A percentile compares a stretch with the other conserved stretches of the same genome.
Evolutionary conservation across 2,888 invertebrate genomes (phyloP).

Genomic region (Cerastis leucographa): DNA sequence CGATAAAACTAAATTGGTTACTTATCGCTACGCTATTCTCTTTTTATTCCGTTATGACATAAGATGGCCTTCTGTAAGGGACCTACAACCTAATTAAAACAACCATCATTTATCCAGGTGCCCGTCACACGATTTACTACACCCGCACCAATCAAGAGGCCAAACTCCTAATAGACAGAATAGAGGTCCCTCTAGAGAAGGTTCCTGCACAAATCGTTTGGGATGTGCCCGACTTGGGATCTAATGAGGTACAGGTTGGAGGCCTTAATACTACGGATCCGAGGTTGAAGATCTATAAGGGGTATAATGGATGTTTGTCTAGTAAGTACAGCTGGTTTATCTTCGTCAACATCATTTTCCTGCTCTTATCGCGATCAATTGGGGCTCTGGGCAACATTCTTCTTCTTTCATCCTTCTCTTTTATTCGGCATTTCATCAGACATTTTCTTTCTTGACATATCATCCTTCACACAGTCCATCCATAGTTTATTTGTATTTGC

Average conservation of each 20-base stretch:
- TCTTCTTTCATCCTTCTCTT: no score
- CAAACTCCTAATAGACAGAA: constrained; percentile 94
- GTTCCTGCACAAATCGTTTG: constrained; percentile 93
- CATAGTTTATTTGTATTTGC: neutral
- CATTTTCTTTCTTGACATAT: neutral
- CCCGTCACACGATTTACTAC: constrained; percentile 94
- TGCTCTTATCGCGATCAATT: no score
- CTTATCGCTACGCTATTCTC: neutral
- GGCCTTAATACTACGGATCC: constrained; percentile 96
- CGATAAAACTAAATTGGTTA: neutral
- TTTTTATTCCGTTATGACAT: neutral
- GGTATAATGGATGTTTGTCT: constrained; percentile 97
- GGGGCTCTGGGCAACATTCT: no score
- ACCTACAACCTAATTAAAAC: neutral
- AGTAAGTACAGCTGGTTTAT: constrained; percentile 91
- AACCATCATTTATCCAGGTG: constrained; percentile 85
- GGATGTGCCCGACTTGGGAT: constrained; percentile 92
- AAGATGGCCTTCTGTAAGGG: neutral
- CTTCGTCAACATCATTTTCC: neutral
- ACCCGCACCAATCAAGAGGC: constrained; percentile 93
- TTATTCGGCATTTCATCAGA: no score
- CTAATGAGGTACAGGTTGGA: constrained; percentile 96
- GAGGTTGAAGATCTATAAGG: constrained; percentile 95
- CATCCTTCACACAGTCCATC: neutral
- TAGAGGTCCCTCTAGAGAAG: constrained; percentile 93